phyloP scores from a whole-genome alignment of 2,113 vertebrate species.

The Tinamus guttatus region DNA sequence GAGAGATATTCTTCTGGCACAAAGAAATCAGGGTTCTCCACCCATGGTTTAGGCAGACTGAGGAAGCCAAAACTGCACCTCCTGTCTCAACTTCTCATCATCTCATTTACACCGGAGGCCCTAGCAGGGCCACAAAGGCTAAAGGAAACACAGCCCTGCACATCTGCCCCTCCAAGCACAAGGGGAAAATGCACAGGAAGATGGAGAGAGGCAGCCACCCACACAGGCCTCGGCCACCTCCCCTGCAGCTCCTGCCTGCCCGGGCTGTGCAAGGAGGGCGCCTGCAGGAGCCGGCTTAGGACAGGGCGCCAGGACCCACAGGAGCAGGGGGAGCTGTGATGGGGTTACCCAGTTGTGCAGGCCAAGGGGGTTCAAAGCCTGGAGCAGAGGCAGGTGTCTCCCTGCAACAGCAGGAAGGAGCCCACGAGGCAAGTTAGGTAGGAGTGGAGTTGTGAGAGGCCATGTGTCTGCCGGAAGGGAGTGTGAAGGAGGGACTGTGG shows the following conservation, averaged over 20 bases:
- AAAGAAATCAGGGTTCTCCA: not conserved
- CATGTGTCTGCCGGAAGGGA: accelerated
- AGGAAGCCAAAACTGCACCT: not conserved
- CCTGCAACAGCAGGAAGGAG: not conserved
- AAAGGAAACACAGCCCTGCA: not conserved
- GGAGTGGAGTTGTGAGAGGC: not conserved
- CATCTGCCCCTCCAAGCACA: not conserved
- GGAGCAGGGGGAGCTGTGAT: not conserved
- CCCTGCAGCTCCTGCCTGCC: not conserved
- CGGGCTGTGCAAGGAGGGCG: not conserved
- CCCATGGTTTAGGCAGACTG: not conserved
- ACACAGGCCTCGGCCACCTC: accelerated
- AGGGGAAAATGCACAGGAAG: accelerated
- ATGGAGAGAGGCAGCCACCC: not conserved
- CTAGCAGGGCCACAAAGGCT: not conserved
- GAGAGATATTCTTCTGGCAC: too few relatives aligned
- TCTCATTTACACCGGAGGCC: not conserved
- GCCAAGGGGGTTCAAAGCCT: not conserved
- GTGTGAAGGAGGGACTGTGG: not conserved
- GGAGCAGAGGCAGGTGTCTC: not conserved
- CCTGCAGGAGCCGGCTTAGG: not conserved
- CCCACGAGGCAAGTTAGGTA: not conserved
- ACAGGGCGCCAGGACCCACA: not conserved
- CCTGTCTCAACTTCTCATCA: not conserved
- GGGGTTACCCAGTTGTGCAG: not conserved